Evolutionary conservation across 1,140 invertebrate genomes (phyloP).

Genomic region (Platyscapa corneri): DNA sequence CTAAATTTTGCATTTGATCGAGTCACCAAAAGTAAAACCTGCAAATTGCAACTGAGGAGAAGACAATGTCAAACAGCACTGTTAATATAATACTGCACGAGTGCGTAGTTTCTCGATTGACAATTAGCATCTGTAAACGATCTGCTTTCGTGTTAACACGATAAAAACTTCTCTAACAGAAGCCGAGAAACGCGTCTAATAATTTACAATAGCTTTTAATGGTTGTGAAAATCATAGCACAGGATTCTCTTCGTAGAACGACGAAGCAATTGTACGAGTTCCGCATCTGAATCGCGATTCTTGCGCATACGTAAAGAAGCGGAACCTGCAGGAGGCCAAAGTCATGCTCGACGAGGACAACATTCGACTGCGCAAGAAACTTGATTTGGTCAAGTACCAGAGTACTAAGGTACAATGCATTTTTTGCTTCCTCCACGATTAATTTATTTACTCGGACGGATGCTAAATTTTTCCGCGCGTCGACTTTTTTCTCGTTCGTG

Average conservation of each 20-base stretch:
- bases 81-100: too few species aligned
- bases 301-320: constrained; percentile 63
- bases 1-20: too few species aligned
- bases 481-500: background rate
- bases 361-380: constrained; percentile 82
- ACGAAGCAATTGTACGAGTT: constrained; percentile 67
- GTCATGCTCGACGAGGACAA: constrained; percentile 83
- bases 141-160: too few species aligned
- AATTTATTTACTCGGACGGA: background rate
- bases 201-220: too few species aligned
- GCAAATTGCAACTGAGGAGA: too few species aligned
- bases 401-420: constrained; percentile 73
- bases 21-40: too few species aligned
- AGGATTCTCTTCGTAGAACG: constrained; percentile 61
- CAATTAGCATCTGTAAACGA: too few species aligned
- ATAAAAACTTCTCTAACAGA: too few species aligned
- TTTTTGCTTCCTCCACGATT: background rate
- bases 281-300: constrained; percentile 63
- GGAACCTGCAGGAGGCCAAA: constrained; percentile 75
- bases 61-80: too few species aligned
- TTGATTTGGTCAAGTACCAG: constrained; percentile 83
- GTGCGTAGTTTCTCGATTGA: background rate
- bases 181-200: too few species aligned
- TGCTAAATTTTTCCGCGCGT: background rate
- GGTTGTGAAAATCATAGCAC: background rate